These are phyloP conservation scores for Mechanitis mazaeus DNA, from an alignment of 2,888 invertebrate genomes.

Conservation along the genomic window DNA sequence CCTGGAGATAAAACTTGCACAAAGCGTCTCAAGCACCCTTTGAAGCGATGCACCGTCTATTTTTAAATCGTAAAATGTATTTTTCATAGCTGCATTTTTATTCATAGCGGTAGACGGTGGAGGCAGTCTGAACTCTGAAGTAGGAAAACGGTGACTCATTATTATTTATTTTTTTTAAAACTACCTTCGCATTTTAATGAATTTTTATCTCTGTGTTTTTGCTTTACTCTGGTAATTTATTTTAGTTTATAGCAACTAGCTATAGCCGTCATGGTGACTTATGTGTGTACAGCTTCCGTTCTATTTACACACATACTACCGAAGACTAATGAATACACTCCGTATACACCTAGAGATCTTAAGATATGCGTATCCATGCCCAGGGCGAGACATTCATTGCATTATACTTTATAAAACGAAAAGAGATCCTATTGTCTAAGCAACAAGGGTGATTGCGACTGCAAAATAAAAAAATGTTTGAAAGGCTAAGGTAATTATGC, in stretches of 20 bases:
- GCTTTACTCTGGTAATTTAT: background rate
- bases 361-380: slow-evolving; percentile 65
- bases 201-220: background rate
- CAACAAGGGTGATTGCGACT: slow-evolving; percentile 19
- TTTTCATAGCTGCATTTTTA: slow-evolving; percentile 46
- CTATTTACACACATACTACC: slow-evolving; percentile 66
- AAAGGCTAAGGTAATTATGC: slow-evolving; percentile 31
- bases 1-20: slow-evolving; percentile 52
- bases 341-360: slow-evolving; percentile 58
- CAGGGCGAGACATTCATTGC: slow-evolving; percentile 32
- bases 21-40: slow-evolving; percentile 53
- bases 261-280: slow-evolving; percentile 47
- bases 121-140: slow-evolving; percentile 21
- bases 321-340: slow-evolving; percentile 64
- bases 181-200: slow-evolving; percentile 12
- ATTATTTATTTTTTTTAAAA: slow-evolving; percentile 11
- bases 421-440: slow-evolving; percentile 30
- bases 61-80: slow-evolving; percentile 53
- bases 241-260: background rate
- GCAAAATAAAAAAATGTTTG: slow-evolving; percentile 16
- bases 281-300: slow-evolving; percentile 63
- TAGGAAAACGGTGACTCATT: slow-evolving; percentile 15
- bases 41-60: slow-evolving; percentile 47
- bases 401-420: slow-evolving; percentile 27
- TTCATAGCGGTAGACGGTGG: slow-evolving; percentile 23